Conservation (phyloP, 53 echinoderm and acorn worm species). For the Actinopyga echinites region DNA sequence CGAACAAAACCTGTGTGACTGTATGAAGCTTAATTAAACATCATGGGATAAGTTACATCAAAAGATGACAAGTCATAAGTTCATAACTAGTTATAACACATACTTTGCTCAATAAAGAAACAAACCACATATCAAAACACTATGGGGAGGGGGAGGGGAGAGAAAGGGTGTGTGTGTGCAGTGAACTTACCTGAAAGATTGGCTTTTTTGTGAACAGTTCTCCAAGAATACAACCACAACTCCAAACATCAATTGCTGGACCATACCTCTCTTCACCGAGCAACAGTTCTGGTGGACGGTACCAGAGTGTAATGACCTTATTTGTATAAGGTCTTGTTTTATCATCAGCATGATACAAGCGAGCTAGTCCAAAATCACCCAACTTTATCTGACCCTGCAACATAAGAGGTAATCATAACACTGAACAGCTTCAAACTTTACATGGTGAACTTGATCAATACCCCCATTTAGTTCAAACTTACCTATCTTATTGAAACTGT, state of each 20-base stretch:
- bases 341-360: slow-evolving; percentile 96
- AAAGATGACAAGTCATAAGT: too few species aligned
- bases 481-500: too few species aligned
- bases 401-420: not conserved
- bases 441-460: not conserved
- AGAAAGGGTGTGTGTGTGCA: too few species aligned
- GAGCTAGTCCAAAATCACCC: slow-evolving; percentile 91
- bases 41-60: too few species aligned
- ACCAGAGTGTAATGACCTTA: slow-evolving; percentile 99
- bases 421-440: not conserved
- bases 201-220: slow-evolving; percentile 95
- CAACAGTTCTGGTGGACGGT: slow-evolving; percentile 92
- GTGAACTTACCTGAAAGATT: slow-evolving; percentile 65
- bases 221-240: slow-evolving; percentile 95
- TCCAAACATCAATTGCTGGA: slow-evolving; percentile 93
- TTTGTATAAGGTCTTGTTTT: slow-evolving; percentile 97
- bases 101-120: too few species aligned
- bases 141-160: too few species aligned
- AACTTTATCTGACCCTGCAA: slow-evolving; percentile 91
- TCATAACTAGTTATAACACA: too few species aligned
- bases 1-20: too few species aligned
- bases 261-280: slow-evolving; percentile 96
- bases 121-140: too few species aligned
- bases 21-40: too few species aligned
- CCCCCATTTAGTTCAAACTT: not conserved